Percentiles rank a stretch among this genome's conserved stretches.
phyloP scores from a whole-genome alignment of 2,797 vertebrate species.

The Labroides dimidiatus region DNA sequence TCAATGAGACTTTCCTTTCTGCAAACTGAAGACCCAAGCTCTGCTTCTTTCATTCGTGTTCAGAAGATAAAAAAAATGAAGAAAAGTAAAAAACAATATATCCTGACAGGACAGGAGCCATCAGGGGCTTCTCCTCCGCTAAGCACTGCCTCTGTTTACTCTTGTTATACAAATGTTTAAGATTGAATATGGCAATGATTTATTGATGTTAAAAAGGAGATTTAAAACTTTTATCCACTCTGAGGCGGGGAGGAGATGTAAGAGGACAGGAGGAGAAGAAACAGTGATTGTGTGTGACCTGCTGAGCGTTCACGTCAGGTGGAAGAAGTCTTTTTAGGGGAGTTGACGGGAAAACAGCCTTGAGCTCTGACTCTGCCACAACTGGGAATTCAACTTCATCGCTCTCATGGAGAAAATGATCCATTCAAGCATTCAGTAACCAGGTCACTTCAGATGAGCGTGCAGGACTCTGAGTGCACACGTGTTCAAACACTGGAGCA shows the following conservation, averaged over 20 bases:
- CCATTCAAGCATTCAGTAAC: constrained; percentile 50
- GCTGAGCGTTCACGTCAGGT: constrained; percentile 27
- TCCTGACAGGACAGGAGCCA: constrained; percentile 14
- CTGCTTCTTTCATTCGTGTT: neutral
- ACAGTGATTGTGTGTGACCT: constrained; percentile 27
- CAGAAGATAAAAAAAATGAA: neutral
- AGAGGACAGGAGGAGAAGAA: neutral
- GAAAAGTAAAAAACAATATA: constrained; percentile 5
- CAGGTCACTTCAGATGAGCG: constrained; percentile 36
- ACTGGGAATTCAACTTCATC: constrained; percentile 34
- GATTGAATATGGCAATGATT: constrained; percentile 28
- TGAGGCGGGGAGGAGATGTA: constrained; percentile 6
- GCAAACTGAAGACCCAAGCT: neutral
- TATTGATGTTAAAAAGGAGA: constrained; percentile 40
- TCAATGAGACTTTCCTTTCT: neutral
- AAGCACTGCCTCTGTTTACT: constrained; percentile 20
- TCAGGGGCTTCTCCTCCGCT: constrained; percentile 2
- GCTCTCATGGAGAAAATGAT: constrained; percentile 42
- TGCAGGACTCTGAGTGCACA: constrained; percentile 17
- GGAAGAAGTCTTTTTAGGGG: constrained; percentile 31
- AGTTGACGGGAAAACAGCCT: constrained; percentile 44
- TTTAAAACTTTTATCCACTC: constrained; percentile 37
- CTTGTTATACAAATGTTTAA: constrained; percentile 18
- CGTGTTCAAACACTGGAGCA: neutral
- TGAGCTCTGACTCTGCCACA: constrained; percentile 32